Base-by-base conservation (phyloP, 92 coral and sea anemone genomes). In the Paramuricea clavata region DNA sequence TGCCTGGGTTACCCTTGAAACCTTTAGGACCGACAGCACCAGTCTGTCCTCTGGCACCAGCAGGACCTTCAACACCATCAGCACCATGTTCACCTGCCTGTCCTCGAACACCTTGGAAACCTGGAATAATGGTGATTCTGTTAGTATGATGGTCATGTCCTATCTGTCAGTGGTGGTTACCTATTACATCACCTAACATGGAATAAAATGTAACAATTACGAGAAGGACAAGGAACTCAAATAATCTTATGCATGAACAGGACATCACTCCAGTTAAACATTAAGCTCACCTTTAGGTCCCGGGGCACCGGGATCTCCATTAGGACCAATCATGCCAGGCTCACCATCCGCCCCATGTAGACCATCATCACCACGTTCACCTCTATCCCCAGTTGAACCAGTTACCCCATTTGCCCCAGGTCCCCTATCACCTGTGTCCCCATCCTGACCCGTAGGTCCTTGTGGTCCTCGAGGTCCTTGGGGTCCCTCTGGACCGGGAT, bases 321-420 rank as follows among this genome's bases (percentile, higher is more conserved):
- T 22, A 16, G 49, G 28, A 19, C 84, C 84, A 34, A 34, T 1
- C 65, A 21, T 21, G 19, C 84, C 84, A 0, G 56, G 73, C 2
- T 79, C 84, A 6, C 84, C 84, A 79, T 79, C 73, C 1, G 47
- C 0, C 6, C 74, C 84, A 61, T 59, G 52, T 6, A 5, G 28
- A 35, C 84, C 84, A 79, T 79, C 84, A 15, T 59, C 56, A 23
- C 84, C 84, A 59, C 54, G 54, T 9, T 59, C 56, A 79, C 84
- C 84, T 79, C 73, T 59, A 42, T 35, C 73, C 21, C 84, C 84
- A 2, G 10, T 25, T 76, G 23, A 26, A 6, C 82, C 82, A 1
- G 10, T 2, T 1, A 60, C 64, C n/a, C n/a, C n/a, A n/a, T n/a
- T n/a, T n/a, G n/a, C n/a, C n/a, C n/a, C n/a, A n/a, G n/a, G n/a